A percentile compares a stretch with the other conserved stretches of the same genome.
Conservation (phyloP, 2,113 vertebrate species). For the Rhynchopsitta pachyrhyncha region DNA sequence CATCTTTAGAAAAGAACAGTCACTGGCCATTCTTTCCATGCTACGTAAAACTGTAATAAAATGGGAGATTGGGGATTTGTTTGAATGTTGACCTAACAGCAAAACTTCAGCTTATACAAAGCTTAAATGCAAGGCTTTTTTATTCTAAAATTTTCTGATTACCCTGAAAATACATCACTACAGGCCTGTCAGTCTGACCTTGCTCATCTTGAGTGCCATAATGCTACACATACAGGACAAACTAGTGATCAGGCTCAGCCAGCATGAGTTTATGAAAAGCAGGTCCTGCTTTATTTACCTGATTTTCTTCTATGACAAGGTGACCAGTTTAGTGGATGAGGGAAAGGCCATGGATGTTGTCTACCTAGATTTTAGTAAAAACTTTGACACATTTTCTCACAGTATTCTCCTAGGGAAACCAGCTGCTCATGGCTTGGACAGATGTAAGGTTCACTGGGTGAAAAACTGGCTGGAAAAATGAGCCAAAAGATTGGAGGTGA, state of each 20-base stretch:
- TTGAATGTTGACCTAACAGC: not conserved
- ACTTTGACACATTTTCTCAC: not conserved
- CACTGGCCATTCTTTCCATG: not conserved
- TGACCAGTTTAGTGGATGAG: accelerated
- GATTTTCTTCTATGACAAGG: not conserved
- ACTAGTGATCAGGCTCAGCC: not conserved
- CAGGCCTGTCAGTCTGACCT: not conserved
- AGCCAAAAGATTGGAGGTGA: not conserved
- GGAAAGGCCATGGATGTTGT: not conserved
- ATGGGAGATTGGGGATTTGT: not conserved
- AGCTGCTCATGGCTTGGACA: not conserved
- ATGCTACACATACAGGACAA: not conserved
- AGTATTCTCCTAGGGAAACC: not conserved
- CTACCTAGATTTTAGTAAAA: not conserved
- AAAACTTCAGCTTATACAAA: not conserved
- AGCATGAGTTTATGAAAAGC: not conserved
- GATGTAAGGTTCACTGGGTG: not conserved
- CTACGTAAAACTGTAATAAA: not conserved
- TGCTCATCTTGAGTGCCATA: too few species aligned
- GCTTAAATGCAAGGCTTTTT: not conserved
- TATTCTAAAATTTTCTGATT: not conserved
- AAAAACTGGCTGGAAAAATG: not conserved
- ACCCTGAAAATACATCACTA: not conserved
- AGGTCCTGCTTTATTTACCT: not conserved
- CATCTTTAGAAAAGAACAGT: not conserved